Percentiles rank a stretch among this genome's conserved stretches.
phyloP scores from a whole-genome alignment of 37 sponge, comb jelly and placozoan genomes.

The Halichondria panicea region DNA sequence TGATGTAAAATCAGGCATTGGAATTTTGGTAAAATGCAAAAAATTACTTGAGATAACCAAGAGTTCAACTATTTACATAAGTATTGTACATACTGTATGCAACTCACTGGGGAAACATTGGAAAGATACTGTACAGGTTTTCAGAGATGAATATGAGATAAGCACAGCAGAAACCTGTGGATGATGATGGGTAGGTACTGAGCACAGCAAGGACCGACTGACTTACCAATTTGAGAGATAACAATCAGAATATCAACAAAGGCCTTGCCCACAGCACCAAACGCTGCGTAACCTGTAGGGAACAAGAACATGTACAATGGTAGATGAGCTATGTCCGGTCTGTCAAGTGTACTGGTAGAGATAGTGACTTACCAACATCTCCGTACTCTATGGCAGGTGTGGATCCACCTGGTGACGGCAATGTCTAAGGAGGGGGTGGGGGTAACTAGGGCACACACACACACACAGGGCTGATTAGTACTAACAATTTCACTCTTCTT shows the following conservation, averaged over 20 bases:
- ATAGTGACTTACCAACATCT: constrained; percentile 70
- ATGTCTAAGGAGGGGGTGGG: too few species aligned
- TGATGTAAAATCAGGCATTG: neutral
- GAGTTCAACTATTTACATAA: neutral
- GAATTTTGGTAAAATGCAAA: neutral
- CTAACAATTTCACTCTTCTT: too few species aligned
- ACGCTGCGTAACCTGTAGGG: constrained; percentile 46
- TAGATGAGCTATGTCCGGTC: too few species aligned
- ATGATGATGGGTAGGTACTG: neutral
- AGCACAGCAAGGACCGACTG: neutral
- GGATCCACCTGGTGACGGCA: too few species aligned
- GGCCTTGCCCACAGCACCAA: constrained; percentile 66
- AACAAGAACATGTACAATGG: neutral
- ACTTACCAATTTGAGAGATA: constrained; percentile 83
- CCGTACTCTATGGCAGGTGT: constrained; percentile 78
- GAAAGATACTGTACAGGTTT: constrained; percentile 67
- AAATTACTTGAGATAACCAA: neutral
- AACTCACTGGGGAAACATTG: constrained; percentile 51
- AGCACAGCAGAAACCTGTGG: constrained; percentile 92
- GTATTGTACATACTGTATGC: neutral
- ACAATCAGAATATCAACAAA: constrained; percentile 72
- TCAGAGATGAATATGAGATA: constrained; percentile 94
- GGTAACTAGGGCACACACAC: too few species aligned
- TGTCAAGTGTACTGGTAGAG: too few species aligned
- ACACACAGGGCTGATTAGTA: too few species aligned